Conservation (phyloP, 2,113 vertebrate species). For the Leucoraja erinaceus region DNA sequence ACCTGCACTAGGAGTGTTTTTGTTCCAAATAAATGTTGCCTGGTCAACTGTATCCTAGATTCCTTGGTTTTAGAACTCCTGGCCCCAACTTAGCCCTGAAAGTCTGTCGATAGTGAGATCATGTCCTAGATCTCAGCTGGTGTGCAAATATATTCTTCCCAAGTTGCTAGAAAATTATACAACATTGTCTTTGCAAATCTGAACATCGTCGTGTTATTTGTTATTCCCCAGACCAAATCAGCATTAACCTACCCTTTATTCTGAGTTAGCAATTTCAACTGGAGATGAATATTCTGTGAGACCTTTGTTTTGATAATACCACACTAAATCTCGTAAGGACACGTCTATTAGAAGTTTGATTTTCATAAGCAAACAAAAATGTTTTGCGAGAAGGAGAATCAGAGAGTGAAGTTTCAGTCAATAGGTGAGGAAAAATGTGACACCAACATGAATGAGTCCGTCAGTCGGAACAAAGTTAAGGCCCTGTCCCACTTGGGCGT, state of each 20-base stretch:
- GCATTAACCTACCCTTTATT: neutral
- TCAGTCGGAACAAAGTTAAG: neutral
- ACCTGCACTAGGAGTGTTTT: neutral
- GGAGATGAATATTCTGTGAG: neutral
- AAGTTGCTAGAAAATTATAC: neutral
- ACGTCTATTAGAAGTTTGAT: neutral
- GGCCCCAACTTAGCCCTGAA: neutral
- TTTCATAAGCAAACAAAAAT: neutral
- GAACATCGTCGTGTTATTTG: neutral
- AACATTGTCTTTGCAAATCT: too few species aligned
- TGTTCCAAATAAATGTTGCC: neutral
- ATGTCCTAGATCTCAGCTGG: neutral
- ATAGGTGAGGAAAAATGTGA: conserved; percentile 1
- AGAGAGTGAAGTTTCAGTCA: neutral
- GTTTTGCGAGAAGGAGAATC: neutral
- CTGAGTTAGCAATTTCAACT: neutral
- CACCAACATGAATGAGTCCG: neutral
- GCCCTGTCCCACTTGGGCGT: too few species aligned
- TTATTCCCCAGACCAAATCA: too few species aligned
- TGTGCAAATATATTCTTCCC: neutral
- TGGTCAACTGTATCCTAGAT: neutral
- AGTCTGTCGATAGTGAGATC: neutral
- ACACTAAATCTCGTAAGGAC: neutral
- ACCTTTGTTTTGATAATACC: neutral
- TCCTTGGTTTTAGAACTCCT: neutral